Percentiles rank a stretch among this genome's conserved stretches.
Conservation (phyloP, 2,113 vertebrate species). For the Myxocyprinus asiaticus region DNA sequence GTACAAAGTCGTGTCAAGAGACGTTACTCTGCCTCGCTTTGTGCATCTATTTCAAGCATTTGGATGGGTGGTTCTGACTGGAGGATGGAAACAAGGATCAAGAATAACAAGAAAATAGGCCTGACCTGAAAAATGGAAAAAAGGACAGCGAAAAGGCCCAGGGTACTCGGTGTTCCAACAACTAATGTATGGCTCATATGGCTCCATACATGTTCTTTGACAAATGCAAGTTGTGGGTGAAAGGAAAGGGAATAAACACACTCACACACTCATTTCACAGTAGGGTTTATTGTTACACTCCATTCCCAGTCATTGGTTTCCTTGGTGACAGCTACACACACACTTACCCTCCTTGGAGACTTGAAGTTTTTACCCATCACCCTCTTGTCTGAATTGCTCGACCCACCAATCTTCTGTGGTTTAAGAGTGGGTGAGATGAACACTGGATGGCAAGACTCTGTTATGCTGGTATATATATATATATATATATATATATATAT, state of each 20-base stretch:
- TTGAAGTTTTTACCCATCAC: conserved; percentile 28
- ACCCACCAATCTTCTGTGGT: conserved; percentile 35
- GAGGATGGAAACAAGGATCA: conserved; percentile 13
- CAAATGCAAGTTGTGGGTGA: conserved; percentile 12
- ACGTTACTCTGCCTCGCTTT: conserved; percentile 3
- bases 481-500: too few species aligned
- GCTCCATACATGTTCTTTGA: conserved; percentile 27
- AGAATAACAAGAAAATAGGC: conserved; percentile 8
- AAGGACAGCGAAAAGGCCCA: neutral
- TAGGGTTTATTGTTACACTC: conserved; percentile 58
- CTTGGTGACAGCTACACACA: conserved; percentile 57
- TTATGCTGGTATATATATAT: neutral
- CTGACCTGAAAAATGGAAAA: conserved; percentile 30
- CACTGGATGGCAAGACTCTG: conserved; percentile 17
- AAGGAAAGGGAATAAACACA: neutral
- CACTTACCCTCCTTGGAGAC: conserved; percentile 56
- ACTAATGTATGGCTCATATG: conserved; percentile 9
- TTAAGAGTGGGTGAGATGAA: conserved; percentile 1
- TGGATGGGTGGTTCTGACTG: conserved; percentile 2
- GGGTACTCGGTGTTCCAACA: neutral
- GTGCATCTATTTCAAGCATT: neutral
- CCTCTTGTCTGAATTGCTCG: conserved; percentile 39
- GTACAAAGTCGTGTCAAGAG: conserved; percentile 41
- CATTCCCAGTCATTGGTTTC: conserved; percentile 49
- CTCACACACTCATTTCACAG: conserved; percentile 51